A percentile compares a stretch with the other conserved stretches of the same genome.
Evolutionary conservation across 2,888 invertebrate species (phyloP).

Genomic region (Lottia scabra): DNA sequence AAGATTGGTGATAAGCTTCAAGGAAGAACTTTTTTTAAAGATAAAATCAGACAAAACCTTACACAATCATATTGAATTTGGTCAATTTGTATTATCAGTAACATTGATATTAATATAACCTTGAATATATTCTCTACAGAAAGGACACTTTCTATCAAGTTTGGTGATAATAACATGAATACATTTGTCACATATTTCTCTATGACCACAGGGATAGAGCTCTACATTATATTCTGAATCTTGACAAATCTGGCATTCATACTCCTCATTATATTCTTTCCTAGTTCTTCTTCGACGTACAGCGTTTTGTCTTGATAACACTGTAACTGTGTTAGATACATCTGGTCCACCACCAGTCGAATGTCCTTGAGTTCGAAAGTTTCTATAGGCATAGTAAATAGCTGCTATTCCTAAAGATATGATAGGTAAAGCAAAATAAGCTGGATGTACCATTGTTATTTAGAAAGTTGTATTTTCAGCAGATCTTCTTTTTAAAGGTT

Average conservation of each 20-base stretch:
- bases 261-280: background rate
- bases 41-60: no score
- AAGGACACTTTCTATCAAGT: constrained; percentile 16
- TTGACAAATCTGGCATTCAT: constrained; percentile 17
- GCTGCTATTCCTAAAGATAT: background rate
- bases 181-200: constrained; percentile 14
- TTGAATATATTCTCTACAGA: constrained; percentile 16
- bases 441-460: background rate
- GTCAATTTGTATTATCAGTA: no score
- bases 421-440: background rate
- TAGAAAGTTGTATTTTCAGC: no score
- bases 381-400: background rate
- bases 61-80: no score
- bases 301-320: background rate
- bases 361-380: background rate
- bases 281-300: background rate
- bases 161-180: constrained; percentile 17
- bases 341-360: background rate
- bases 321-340: background rate
- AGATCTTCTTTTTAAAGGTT: no score
- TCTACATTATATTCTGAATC: constrained; percentile 9
- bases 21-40: no score
- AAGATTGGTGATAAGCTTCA: no score
- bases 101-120: constrained; percentile 3
- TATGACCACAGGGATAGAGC: constrained; percentile 14